Evolutionary conservation across 2,888 invertebrate genomes (phyloP).

Genomic region (Drosophila anomelani): DNA sequence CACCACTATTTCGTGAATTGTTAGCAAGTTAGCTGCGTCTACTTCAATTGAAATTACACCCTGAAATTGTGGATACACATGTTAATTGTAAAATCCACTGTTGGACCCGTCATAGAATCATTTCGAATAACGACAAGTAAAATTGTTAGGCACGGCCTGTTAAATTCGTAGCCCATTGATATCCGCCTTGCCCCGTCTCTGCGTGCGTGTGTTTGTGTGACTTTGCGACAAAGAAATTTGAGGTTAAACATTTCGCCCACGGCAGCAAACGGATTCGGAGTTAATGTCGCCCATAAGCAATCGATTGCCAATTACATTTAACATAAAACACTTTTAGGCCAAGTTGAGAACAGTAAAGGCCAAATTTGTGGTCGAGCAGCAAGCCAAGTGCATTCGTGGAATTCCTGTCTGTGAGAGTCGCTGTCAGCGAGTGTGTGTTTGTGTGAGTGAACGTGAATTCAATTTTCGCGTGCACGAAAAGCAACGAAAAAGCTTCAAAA

Average conservation of each 20-base stretch:
- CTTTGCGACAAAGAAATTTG: constrained; percentile 57
- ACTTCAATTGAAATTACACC: constrained; percentile 5
- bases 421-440: constrained; percentile 34
- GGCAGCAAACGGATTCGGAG: constrained; percentile 55
- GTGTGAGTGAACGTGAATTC: constrained; percentile 61
- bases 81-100: constrained; percentile 30
- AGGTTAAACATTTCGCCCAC: constrained; percentile 72
- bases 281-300: constrained; percentile 62
- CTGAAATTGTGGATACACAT: neutral
- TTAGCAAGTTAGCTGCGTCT: constrained; percentile 15
- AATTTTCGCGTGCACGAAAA: constrained; percentile 61
- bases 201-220: constrained; percentile 15
- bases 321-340: constrained; percentile 61
- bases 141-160: neutral
- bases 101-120: neutral
- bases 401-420: constrained; percentile 43
- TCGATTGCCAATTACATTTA: constrained; percentile 30
- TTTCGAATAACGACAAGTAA: neutral
- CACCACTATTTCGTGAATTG: constrained; percentile 15
- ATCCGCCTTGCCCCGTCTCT: constrained; percentile 16
- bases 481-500: constrained; percentile 72
- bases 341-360: constrained; percentile 5
- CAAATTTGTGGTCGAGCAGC: constrained; percentile 13
- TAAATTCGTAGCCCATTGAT: constrained; percentile 4
- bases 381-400: constrained; percentile 55